These are phyloP conservation scores for Pemphredon lugubris DNA, from an alignment of 2,888 invertebrate species.

Conservation along the genomic window DNA sequence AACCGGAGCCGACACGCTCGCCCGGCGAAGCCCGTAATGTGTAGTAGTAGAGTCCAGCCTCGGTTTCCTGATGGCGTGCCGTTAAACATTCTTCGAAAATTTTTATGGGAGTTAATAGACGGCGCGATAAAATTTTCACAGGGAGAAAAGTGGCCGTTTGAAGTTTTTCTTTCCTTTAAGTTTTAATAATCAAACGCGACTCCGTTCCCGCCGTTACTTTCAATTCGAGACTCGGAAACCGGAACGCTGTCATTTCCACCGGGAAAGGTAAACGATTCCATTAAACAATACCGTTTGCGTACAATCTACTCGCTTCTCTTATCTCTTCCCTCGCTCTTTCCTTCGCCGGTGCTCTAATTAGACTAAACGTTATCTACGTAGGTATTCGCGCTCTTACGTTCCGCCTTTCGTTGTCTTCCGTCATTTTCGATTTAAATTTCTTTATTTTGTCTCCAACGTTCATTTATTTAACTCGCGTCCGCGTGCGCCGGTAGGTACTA, in stretches of 20 bases:
- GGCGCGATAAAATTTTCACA: neutral
- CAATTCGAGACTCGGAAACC: slow-evolving; percentile 9
- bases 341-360: too few relatives aligned
- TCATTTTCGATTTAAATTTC: too few relatives aligned
- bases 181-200: neutral
- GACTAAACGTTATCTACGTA: too few relatives aligned
- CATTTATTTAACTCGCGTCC: too few relatives aligned
- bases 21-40: neutral
- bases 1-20: too few relatives aligned
- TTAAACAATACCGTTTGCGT: slow-evolving; percentile 34
- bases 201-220: neutral
- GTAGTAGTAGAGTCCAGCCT: neutral
- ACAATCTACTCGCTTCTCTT: too few relatives aligned
- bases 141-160: too few relatives aligned
- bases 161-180: too few relatives aligned
- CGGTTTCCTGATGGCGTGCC: neutral
- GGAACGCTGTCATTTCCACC: neutral
- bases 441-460: too few relatives aligned
- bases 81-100: neutral
- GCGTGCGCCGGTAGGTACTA: too few relatives aligned
- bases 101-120: neutral
- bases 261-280: slow-evolving; percentile 22
- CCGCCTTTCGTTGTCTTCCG: too few relatives aligned
- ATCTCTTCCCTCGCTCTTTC: neutral
- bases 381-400: too few relatives aligned